Conservation (phyloP, 2,113 vertebrate genomes). For the Buteo buteo region DNA sequence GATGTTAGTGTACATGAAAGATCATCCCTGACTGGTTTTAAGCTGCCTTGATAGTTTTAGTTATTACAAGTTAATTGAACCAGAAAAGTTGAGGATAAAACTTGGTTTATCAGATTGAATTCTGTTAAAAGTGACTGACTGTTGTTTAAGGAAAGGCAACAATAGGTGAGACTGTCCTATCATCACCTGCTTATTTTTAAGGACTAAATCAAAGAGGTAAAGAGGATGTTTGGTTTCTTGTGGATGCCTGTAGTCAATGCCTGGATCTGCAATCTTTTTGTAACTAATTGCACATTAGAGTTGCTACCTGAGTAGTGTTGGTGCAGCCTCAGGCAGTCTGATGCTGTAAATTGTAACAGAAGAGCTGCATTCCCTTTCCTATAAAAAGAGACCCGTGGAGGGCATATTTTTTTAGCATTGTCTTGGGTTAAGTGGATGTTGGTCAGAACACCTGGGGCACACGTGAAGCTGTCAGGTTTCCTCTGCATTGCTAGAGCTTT, state of each 20-base stretch:
- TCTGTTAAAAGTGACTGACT: neutral
- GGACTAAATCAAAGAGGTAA: neutral
- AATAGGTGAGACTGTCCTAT: neutral
- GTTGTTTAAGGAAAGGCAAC: neutral
- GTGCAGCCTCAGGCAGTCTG: neutral
- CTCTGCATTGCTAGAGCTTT: neutral
- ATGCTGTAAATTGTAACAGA: neutral
- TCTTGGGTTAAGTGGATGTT: neutral
- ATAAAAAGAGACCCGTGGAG: neutral
- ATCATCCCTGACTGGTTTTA: slow-evolving; percentile 3
- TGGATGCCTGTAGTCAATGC: neutral
- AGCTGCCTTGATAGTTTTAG: slow-evolving; percentile 24
- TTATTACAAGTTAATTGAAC: slow-evolving; percentile 41
- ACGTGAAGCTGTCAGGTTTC: neutral
- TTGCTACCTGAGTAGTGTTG: neutral
- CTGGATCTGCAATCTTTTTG: neutral
- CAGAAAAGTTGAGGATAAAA: slow-evolving; percentile 16
- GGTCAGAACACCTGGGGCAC: neutral
- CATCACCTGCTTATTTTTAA: slow-evolving; percentile 49
- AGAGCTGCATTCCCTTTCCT: neutral
- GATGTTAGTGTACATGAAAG: neutral
- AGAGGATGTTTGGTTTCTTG: neutral
- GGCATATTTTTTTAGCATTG: neutral
- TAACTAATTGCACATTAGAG: neutral
- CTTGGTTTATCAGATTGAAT: neutral